Evolutionary conservation across 2,797 vertebrate species (phyloP), one percentile per base, ranked within the genome.

Genomic region (Columba guinea): DNA sequence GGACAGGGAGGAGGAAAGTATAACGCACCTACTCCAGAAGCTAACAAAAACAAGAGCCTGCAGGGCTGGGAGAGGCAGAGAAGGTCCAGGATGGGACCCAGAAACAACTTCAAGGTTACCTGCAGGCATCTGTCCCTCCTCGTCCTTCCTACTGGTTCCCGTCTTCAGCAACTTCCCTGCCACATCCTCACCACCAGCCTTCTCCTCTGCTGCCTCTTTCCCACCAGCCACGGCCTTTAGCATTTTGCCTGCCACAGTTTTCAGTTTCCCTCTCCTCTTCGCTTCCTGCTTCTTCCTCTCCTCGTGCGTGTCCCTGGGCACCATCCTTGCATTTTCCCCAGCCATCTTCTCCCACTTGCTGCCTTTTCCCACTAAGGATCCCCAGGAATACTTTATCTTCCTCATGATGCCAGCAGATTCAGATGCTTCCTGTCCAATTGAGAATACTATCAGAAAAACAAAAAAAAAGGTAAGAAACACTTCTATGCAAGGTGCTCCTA

Each of bases 41-140:
- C 7, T 77, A 49, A 80, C 0, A 9, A 79, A 63, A 90, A 52
- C 28, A 77, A 62, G 62, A 78, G 58, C 22, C 17, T 90, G 37
- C 1, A 3, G 68, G 68, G 22, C 51, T 83, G 92, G 60, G 32
- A 85, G 55, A 56, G 30, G 49, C 53, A 85, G 41, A 87, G 56
- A 74, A 68, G 20, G 37, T 63, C 62, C 39, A 87, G 46, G 62
- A 55, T 28, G 79, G 63, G n/a, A 62, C 41, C n/a, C 35, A 75
- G 59, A 87, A 64, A 70, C 22, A 53, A 87, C 12, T n/a, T 77
- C 62, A 85, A 78, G 37, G 65, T 96, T 96, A 95, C 94, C 95
- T 96, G 94, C 84, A 85, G 86, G 58, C 1, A 0, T 41, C 44
- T 24, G 41, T 87, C 58, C 71, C 55, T 87, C 70, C 0, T 1